Evolutionary conservation across 2,888 invertebrate genomes (phyloP).

Genomic region (Anticlea derivata): DNA sequence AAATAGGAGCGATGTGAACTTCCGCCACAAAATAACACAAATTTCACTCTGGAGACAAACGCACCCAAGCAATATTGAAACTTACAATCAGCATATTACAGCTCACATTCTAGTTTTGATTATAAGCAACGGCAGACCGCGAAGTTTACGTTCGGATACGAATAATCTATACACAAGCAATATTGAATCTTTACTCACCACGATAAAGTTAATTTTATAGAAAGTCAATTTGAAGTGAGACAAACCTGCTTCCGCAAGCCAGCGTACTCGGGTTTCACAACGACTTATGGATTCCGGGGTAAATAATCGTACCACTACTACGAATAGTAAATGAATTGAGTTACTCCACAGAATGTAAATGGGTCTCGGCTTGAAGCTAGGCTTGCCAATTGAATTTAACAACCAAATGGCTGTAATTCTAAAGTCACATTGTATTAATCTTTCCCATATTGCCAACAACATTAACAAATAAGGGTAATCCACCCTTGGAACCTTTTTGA

Average conservation of each 20-base stretch:
- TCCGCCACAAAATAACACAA: not conserved
- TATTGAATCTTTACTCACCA: constrained; percentile 2
- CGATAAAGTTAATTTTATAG: constrained; percentile 1
- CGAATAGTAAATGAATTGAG: constrained; percentile 28
- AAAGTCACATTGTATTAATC: constrained; percentile 3
- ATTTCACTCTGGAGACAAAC: not conserved
- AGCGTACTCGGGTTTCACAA: constrained; percentile 22
- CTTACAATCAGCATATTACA: not conserved
- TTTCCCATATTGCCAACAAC: constrained; percentile 1
- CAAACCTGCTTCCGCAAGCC: constrained; percentile 31
- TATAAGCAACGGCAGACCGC: not conserved
- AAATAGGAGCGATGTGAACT: constrained; percentile 33
- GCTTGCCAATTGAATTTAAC: constrained; percentile 27
- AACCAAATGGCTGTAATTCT: constrained; percentile 23
- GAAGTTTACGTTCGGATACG: not conserved
- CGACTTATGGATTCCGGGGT: constrained; percentile 23
- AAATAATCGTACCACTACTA: constrained; percentile 33
- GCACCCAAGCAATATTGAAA: not conserved
- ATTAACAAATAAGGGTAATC: constrained; percentile 4
- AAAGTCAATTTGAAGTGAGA: constrained; percentile 7
- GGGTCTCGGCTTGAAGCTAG: constrained; percentile 20
- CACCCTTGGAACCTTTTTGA: not conserved
- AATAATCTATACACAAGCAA: not conserved
- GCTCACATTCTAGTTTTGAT: not conserved
- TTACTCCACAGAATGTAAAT: constrained; percentile 28